Evolutionary conservation across 2,797 vertebrate genomes (phyloP), one percentile per base, ranked within the genome.

Genomic region (Pseudochromis fuscus): DNA sequence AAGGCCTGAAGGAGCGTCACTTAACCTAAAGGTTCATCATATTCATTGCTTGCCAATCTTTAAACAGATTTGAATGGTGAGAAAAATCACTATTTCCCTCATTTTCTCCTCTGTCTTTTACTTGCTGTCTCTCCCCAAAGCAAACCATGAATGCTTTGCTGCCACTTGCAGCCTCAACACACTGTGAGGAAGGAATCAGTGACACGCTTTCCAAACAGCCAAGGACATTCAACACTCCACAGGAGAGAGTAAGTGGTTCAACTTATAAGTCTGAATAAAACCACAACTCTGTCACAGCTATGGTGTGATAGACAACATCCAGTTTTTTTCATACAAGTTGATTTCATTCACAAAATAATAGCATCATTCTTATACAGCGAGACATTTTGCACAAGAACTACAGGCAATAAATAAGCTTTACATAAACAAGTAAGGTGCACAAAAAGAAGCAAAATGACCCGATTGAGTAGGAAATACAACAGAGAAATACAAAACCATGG

Each of bases 151-250:
- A 56, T 74, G 72, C 23, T 30, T 64, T 31, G 49, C 55, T 73
- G 69, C 60, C 69, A 72, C 58, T 77, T 77, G 72, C 72, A 84
- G 60, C 25, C 40, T 89, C 79, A 85, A 73, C 79, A 67, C 48
- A 83, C 57, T 76, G 60, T 60, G 16, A 69, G 56, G 56, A 58
- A 25, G 31, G 37, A 78, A 72, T 91, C 79, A 80, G 66, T 87
- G 64, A 37, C 51, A 58, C 49, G 63, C 42, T 71, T 69, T 72
- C 38, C 50, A 79, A 82, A 74, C 48, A 74, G 76, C 63, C 45
- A 60, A 15, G 19, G 35, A 70, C 5, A 4, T 40, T 48, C 23
- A 65, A 27, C 45, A 16, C 24, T 48, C 15, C 42, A n/a, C n/a
- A 53, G 23, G 15, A 72, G 46, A 76, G 58, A 65, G 21, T 62